Evolutionary conservation across 2,113 vertebrate genomes (phyloP).

Genomic region (Willisornis vidua): DNA sequence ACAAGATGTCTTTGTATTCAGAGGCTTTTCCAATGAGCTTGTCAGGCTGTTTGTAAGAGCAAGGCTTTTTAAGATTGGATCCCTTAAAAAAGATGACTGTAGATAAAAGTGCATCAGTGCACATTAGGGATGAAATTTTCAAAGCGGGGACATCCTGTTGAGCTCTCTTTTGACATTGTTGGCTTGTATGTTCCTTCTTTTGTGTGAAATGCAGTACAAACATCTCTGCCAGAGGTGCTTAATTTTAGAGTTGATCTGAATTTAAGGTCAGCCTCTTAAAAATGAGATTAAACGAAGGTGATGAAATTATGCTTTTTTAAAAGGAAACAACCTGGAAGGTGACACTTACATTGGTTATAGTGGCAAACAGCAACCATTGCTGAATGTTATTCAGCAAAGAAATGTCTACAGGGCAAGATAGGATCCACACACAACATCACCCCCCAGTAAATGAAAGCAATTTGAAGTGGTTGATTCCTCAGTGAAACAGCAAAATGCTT

Average conservation of each 20-base stretch:
- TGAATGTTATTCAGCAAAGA: background rate
- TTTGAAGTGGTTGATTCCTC: background rate
- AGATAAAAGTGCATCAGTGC: slow-evolving; percentile 1
- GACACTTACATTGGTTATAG: background rate
- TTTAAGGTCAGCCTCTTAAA: slow-evolving; percentile 22
- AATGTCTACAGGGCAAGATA: background rate
- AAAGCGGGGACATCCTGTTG: background rate
- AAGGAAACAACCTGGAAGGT: background rate
- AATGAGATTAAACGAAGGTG: background rate
- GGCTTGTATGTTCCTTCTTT: background rate
- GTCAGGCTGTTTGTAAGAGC: background rate
- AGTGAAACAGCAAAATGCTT: background rate
- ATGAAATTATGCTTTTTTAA: background rate
- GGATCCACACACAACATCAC: background rate
- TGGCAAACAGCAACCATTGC: background rate
- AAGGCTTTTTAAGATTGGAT: background rate
- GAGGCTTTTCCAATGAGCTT: background rate
- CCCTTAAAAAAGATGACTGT: background rate
- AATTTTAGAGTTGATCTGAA: slow-evolving; percentile 17
- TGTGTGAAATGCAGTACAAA: background rate
- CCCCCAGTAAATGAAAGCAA: background rate
- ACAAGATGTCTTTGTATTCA: background rate
- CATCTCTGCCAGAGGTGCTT: background rate
- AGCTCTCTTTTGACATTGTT: background rate
- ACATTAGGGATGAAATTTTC: slow-evolving; percentile 20